These are phyloP conservation scores for Eurypyga helias DNA, from an alignment of 2,113 vertebrate species.

Conservation along the genomic window DNA sequence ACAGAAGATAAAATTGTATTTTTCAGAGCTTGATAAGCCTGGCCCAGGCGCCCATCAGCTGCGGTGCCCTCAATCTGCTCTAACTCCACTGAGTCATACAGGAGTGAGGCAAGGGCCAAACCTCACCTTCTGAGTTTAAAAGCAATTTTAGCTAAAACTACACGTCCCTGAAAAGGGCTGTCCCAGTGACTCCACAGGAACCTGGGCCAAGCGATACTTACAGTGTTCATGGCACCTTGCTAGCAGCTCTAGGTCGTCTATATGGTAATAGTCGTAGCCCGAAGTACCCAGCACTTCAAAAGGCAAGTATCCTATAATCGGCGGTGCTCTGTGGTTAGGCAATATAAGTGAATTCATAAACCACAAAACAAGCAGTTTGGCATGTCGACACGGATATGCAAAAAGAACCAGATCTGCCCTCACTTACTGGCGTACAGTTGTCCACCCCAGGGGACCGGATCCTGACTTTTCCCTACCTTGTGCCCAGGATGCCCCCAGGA, in stretches of 20 bases:
- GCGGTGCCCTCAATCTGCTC: neutral
- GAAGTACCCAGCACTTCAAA: conserved; percentile 87
- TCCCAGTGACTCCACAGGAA: neutral
- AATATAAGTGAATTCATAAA: neutral
- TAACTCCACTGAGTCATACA: neutral
- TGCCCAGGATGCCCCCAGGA: neutral
- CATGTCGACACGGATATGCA: neutral
- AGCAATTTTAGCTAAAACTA: neutral
- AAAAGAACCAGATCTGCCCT: neutral
- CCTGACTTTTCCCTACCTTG: neutral
- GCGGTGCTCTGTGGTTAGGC: conserved; percentile 75
- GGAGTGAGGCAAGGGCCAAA: neutral
- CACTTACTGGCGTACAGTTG: rapidly evolving
- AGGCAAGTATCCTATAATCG: conserved; percentile 86
- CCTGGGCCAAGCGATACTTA: conserved; percentile 53
- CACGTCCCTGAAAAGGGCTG: neutral
- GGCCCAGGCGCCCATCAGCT: neutral
- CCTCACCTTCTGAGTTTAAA: neutral
- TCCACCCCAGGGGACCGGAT: neutral
- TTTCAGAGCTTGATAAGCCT: neutral
- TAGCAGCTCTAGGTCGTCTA: conserved; percentile 84
- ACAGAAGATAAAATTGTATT: neutral
- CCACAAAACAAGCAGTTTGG: neutral
- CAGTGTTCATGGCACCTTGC: conserved; percentile 83
- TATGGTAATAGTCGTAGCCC: conserved; percentile 86